These are phyloP conservation scores for Acipenser transmontanus DNA, from an alignment of 2,797 vertebrate genomes.

Conservation along the genomic window DNA sequence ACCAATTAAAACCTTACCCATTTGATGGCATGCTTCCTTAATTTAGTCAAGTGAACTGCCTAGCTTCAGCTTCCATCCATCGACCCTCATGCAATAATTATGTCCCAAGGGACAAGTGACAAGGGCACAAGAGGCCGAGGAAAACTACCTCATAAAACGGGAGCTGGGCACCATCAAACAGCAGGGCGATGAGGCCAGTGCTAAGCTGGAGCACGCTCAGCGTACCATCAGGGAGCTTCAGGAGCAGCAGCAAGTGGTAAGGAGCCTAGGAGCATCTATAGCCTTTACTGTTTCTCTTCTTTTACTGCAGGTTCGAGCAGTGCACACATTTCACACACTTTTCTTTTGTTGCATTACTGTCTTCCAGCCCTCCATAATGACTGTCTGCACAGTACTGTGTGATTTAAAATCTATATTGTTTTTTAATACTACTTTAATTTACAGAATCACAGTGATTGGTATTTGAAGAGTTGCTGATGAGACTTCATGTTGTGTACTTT, in stretches of 20 bases:
- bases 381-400: no score
- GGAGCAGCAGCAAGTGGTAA: slow-evolving; percentile 85
- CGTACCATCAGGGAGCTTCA: slow-evolving; percentile 87
- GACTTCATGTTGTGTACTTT: no score
- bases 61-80: slow-evolving; percentile 2
- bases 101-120: slow-evolving; percentile 98
- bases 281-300: slow-evolving; percentile 1
- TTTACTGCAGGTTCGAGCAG: slow-evolving; percentile 5
- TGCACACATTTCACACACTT: no score
- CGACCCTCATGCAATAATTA: slow-evolving; percentile 56
- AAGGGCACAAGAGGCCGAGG: slow-evolving; percentile 98
- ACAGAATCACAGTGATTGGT: no score
- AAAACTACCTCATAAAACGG: slow-evolving; percentile 99
- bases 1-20: background rate
- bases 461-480: no score
- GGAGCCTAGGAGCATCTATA: slow-evolving; percentile 50
- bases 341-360: no score
- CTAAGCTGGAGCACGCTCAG: slow-evolving; percentile 91
- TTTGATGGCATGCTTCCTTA: slow-evolving; percentile 3
- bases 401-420: no score
- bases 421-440: no score
- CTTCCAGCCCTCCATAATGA: no score
- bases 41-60: no score
- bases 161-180: slow-evolving; percentile 96
- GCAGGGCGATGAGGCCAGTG: slow-evolving; percentile 86